Evolutionary conservation across 2,888 invertebrate genomes (phyloP).

Genomic region (Hydriomena furcata): DNA sequence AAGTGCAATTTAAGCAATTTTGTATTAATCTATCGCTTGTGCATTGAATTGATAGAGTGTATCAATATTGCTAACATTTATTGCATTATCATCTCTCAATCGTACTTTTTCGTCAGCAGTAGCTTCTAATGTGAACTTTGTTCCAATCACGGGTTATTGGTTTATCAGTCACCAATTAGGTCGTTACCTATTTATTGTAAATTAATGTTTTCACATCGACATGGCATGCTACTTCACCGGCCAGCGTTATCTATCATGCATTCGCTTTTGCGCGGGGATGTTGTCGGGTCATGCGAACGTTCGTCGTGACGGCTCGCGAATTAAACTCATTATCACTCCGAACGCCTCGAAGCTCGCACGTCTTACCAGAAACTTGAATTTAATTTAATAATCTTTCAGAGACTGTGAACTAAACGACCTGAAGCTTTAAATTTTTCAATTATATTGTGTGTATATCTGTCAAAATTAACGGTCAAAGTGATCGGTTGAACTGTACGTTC

Average conservation of each 20-base stretch:
- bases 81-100: conserved; percentile 4
- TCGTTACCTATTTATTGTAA: conserved; percentile 62
- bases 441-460: conserved; percentile 39
- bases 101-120: conserved; percentile 38
- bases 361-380: conserved; percentile 32
- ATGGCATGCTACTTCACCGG: conserved; percentile 44
- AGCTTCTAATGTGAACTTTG: conserved; percentile 49
- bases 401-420: conserved; percentile 22
- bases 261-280: conserved; percentile 40
- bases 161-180: conserved; percentile 68
- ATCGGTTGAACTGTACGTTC: conserved; percentile 57
- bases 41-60: no score
- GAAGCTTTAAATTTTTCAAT: conserved; percentile 19
- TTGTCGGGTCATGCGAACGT: conserved; percentile 41
- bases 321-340: conserved; percentile 37
- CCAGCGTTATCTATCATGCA: conserved; percentile 60
- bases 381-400: conserved; percentile 30
- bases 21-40: no score
- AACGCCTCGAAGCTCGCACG: conserved; percentile 40
- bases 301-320: conserved; percentile 32
- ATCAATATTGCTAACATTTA: background rate
- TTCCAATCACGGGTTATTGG: conserved; percentile 43
- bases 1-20: no score
- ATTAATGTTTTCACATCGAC: conserved; percentile 50
- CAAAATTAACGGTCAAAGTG: conserved; percentile 59